Base-by-base conservation (phyloP, 2,888 invertebrate species). In the Andrena chrysosceles region DNA sequence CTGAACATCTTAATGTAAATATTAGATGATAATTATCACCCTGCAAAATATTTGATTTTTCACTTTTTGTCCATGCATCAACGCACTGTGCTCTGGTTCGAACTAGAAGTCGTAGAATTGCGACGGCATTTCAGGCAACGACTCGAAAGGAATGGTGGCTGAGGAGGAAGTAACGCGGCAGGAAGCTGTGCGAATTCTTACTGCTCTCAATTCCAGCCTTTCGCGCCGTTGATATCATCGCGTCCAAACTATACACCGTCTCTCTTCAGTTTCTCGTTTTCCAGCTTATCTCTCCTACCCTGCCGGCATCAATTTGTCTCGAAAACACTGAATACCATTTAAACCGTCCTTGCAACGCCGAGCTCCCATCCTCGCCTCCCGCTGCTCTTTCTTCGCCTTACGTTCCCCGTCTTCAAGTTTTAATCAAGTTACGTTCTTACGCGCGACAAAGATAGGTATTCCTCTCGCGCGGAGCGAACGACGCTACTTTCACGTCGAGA, bases 391-490 rank as follows among this genome's bases (percentile, higher is more conserved):
- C 74, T 23, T 23, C 76, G 4, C 42, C 59, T 54, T 67, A 16
- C 60, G 69, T 77, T 72, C 59, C 72, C 20, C 81, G 56, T 29
- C 77, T 69, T 67, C 59, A 91, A 91, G 83, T 91, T 90, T 91
- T 90, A 90, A 89, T 90, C 89, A 89, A 91, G 90, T 92, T 91
- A 90, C 87, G 71, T 87, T 80, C 85, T 84, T 83, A 87, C 73
- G 83, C 82, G 83, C 85, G 83, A 86, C 84, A 80, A 89, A 89
- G 85, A 87, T 87, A 87, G 42, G 42, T 4, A 10, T 85, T 85
- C 79, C 56, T 29, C 63, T 8, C 49, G 60, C 59, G 71, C 66
- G 54, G 59, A 23, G 84, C 75, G 84, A 88, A 88, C 87, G 85
- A 64, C 77, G 79, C 83, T 88, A 88, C 88, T 87, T 90, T 83